Base-by-base conservation (phyloP, 2,888 invertebrate species). In the Blomia tropicalis region DNA sequence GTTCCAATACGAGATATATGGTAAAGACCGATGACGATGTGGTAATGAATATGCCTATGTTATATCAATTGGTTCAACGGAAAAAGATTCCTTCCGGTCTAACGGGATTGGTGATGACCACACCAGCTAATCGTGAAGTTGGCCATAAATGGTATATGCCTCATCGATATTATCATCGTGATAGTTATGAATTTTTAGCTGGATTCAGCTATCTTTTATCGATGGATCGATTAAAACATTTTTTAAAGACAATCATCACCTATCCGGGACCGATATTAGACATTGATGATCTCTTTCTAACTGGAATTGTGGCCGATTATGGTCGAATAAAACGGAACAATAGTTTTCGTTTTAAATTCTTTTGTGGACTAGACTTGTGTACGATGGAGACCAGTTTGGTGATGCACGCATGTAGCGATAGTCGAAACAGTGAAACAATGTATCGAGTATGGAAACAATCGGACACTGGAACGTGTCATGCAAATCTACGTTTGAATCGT, bases 11-110 rank as follows among this genome's bases (percentile, higher is more conserved):
- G 44, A 53, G 29, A 30, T 65, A 59, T 47, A 31, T 65, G 29
- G 47, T 65, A 4, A 65, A 65, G 60, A 63, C 63, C n/a, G 65
- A 65, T 53, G 65, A 65, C 43, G 65, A 65, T 51, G 60, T 65
- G n/a, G 25, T 65, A 17, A 19, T 65, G 4, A 65, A 65, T 53
- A 51, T 65, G n/a, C 43, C 43, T 2, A 43, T 58, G 22, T 22
- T 62, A 5, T 44, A 58, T n/a, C 29, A 19, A 29, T 29, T 58
- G 27, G 30, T 62, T 2, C 44, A 58, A n/a, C 30, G 53, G 23
- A 36, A 27, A 27, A 19, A 44, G 7, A 58, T 62, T n/a, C 44
- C 30, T 4, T 29, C 31, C 22, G 62, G 62, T 17, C 22, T 62
- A 2, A 62, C 62, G 2, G 62, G 62, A 1, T 29, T 58, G 29